Evolutionary conservation across 2,888 invertebrate species (phyloP).

Genomic region (Coremacera marginata): DNA sequence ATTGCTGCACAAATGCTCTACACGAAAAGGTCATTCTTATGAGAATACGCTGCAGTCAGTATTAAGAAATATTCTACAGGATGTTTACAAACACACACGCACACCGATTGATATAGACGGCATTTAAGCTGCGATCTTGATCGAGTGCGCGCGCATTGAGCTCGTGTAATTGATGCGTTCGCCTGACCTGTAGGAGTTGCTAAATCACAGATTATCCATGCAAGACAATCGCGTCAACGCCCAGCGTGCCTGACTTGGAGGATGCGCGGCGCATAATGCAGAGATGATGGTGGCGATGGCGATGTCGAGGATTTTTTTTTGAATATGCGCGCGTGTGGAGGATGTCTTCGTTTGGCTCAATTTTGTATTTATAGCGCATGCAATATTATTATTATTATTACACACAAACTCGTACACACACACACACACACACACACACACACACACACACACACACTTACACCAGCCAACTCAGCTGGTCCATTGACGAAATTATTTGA

Average conservation of each 20-base stretch:
- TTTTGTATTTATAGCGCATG: background rate
- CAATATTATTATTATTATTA: background rate
- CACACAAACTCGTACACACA: background rate
- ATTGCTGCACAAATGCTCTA: background rate
- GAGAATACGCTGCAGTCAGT: background rate
- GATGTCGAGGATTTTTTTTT: background rate
- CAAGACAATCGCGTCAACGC: conserved; percentile 49
- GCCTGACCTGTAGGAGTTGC: conserved; percentile 55
- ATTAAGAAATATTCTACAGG: conserved; percentile 17
- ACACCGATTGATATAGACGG: background rate
- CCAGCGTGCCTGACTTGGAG: conserved; percentile 26
- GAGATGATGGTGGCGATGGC: conserved; percentile 4
- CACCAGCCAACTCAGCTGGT: background rate
- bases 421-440: background rate
- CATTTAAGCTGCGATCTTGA: conserved; percentile 39
- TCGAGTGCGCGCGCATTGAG: conserved; percentile 45
- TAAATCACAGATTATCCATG: conserved; percentile 54
- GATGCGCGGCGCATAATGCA: background rate
- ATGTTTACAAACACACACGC: background rate
- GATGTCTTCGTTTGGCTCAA: conserved; percentile 27
- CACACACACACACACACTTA: background rate
- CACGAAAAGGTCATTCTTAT: conserved; percentile 26
- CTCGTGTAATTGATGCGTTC: conserved; percentile 53
- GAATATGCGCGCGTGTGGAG: conserved; percentile 56
- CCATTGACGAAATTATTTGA: conserved; percentile 23